Evolutionary conservation across 2,113 vertebrate genomes (phyloP).

Genomic region (Oreochromis spilurus): DNA sequence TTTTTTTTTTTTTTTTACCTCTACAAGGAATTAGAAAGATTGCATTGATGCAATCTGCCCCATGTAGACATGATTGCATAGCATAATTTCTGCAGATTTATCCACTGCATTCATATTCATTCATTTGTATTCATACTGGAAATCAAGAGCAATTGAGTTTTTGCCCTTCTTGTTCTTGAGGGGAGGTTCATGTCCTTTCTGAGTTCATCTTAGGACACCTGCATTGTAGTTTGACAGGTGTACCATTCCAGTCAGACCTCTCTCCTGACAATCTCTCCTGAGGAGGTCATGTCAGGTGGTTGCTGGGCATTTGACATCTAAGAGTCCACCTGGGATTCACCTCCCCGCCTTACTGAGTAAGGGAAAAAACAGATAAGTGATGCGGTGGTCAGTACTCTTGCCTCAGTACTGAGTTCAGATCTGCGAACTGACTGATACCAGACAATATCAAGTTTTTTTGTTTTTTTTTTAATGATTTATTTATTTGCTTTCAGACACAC

Average conservation of each 20-base stretch:
- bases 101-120: neutral
- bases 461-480: neutral
- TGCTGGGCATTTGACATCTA: neutral
- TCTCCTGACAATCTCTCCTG: neutral
- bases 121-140: neutral
- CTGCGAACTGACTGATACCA: neutral
- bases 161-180: neutral
- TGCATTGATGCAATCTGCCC: neutral
- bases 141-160: neutral
- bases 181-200: neutral
- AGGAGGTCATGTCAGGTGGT: neutral
- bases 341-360: rapidly evolving
- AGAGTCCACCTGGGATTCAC: neutral
- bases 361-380: neutral
- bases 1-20: neutral
- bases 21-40: neutral
- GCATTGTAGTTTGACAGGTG: neutral
- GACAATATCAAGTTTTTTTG: neutral
- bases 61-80: neutral
- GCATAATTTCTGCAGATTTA: neutral
- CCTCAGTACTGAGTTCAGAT: neutral
- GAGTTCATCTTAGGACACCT: neutral
- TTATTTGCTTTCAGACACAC: neutral
- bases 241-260: neutral
- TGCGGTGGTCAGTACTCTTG: neutral